Conservation (phyloP, 1,140 invertebrate genomes). For the Drosophila insularis region DNA sequence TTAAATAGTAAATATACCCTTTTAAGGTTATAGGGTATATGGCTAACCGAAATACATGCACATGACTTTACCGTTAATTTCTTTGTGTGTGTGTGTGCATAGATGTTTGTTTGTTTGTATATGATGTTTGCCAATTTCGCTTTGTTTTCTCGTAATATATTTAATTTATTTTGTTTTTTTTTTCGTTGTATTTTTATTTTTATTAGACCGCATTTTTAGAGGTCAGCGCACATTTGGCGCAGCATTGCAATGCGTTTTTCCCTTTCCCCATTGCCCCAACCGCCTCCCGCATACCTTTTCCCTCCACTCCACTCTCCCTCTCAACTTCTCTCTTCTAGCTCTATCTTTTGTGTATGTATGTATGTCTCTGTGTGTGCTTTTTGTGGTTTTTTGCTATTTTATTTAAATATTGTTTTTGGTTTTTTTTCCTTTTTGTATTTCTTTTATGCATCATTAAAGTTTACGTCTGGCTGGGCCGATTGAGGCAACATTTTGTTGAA, state of each 20-base stretch:
- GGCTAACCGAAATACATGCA: slow-evolving; percentile 29
- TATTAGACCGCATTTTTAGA: slow-evolving; percentile 77
- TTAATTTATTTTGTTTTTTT: slow-evolving; percentile 34
- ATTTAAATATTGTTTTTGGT: slow-evolving; percentile 25
- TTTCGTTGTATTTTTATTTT: slow-evolving; percentile 38
- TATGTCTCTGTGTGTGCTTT: neutral
- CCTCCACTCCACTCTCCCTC: too few species aligned
- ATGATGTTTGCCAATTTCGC: slow-evolving; percentile 66
- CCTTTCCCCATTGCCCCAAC: neutral
- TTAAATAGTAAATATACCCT: neutral
- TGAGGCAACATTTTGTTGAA: slow-evolving; percentile 7
- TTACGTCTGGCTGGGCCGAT: slow-evolving; percentile 39
- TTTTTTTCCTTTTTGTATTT: slow-evolving; percentile 24
- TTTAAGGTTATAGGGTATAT: neutral
- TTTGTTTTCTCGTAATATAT: slow-evolving; percentile 71
- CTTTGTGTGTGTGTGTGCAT: slow-evolving; percentile 32
- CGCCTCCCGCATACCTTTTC: too few species aligned
- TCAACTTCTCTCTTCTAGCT: neutral
- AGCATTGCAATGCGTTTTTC: slow-evolving; percentile 61
- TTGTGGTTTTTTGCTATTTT: slow-evolving; percentile 42
- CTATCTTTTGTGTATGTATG: neutral
- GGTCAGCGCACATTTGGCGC: slow-evolving; percentile 76
- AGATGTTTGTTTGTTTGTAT: slow-evolving; percentile 23
- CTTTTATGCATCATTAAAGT: slow-evolving; percentile 52
- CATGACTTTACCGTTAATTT: slow-evolving; percentile 76